phyloP scores from a whole-genome alignment of 2,888 invertebrate genomes.

The Chrysomela aeneicollis region DNA sequence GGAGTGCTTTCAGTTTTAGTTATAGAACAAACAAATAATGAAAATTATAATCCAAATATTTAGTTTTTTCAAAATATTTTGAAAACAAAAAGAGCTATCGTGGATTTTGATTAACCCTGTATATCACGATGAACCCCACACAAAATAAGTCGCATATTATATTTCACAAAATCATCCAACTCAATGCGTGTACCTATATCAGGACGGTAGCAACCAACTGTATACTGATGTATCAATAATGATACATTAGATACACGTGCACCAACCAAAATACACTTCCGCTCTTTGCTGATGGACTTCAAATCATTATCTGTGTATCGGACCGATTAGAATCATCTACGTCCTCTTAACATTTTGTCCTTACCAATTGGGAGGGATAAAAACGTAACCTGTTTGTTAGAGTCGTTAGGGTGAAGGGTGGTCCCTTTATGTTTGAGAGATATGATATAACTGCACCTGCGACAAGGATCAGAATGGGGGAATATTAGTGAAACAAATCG shows the following conservation, averaged over 20 bases:
- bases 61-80: too few species aligned
- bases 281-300: constrained; percentile 2
- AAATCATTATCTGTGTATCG: constrained; percentile 11
- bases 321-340: constrained; percentile 10
- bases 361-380: constrained; percentile 4
- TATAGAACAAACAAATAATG: too few species aligned
- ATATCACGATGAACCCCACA: too few species aligned
- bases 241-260: constrained; percentile 3
- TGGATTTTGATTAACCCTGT: too few species aligned
- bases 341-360: constrained; percentile 5
- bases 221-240: background rate
- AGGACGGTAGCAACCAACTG: background rate
- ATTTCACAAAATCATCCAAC: background rate
- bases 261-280: background rate
- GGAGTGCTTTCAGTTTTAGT: too few species aligned
- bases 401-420: constrained; percentile 5
- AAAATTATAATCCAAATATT: too few species aligned
- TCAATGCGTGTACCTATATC: background rate
- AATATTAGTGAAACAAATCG: constrained; percentile 2
- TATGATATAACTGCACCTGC: constrained; percentile 12
- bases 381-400: constrained; percentile 10
- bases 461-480: background rate
- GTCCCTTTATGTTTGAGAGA: constrained; percentile 6
- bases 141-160: too few species aligned
- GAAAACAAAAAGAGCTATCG: too few species aligned